Percentiles rank a stretch among this genome's conserved stretches.
phyloP scores from a whole-genome alignment of 2,888 invertebrate genomes.

The Hedya salicella region DNA sequence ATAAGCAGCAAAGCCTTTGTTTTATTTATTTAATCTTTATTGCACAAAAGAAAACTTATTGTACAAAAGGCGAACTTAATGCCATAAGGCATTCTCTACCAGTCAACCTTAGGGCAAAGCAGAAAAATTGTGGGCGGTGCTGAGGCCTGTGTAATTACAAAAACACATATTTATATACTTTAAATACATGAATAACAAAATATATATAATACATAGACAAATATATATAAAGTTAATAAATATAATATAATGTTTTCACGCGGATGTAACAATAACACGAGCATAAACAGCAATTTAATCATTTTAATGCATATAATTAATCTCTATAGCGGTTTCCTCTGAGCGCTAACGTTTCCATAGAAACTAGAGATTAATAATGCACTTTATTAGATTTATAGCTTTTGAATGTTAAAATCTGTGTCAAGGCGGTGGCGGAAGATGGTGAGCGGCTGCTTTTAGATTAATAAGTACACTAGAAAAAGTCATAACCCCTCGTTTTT shows the following conservation, averaged over 20 bases:
- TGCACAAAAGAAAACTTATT: too few relatives aligned
- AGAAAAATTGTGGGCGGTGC: too few relatives aligned
- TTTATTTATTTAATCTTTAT: too few relatives aligned
- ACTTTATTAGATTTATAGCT: conserved; percentile 22
- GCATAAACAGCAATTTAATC: not conserved
- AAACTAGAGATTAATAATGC: conserved; percentile 23
- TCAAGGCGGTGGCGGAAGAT: conserved; percentile 15
- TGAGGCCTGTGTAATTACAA: too few relatives aligned
- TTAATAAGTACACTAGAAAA: not conserved
- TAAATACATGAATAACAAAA: too few relatives aligned
- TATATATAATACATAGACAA: too few relatives aligned
- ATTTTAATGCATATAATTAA: conserved; percentile 18
- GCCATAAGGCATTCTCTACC: too few relatives aligned
- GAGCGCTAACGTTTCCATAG: conserved; percentile 10
- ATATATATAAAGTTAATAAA: not conserved
- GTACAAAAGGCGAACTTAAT: too few relatives aligned
- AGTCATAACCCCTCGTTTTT: too few relatives aligned
- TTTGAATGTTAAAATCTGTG: conserved; percentile 24
- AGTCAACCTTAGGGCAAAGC: too few relatives aligned
- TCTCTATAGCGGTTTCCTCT: conserved; percentile 17
- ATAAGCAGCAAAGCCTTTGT: too few relatives aligned
- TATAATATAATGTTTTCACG: not conserved
- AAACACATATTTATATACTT: too few relatives aligned
- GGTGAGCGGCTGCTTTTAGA: not conserved
- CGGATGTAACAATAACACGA: not conserved